Conservation (phyloP, 2,797 vertebrate genomes). For the Lycodopsis pacificus region DNA sequence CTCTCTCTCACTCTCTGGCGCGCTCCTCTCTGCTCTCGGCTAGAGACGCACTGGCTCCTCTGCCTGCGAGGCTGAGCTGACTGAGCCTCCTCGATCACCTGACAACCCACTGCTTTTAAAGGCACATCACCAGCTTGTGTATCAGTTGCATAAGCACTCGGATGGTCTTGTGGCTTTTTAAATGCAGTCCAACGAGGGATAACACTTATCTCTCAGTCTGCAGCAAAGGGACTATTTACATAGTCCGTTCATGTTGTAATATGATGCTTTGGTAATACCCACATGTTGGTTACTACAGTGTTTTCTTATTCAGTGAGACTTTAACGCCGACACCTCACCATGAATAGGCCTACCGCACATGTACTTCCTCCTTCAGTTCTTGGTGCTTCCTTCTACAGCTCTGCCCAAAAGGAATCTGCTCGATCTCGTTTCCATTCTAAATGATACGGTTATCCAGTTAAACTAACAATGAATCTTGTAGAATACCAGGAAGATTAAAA, state of each 20-base stretch:
- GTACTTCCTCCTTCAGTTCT: conserved; percentile 62
- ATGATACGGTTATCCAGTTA: background rate
- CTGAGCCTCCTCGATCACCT: conserved; percentile 84
- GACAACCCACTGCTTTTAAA: conserved; percentile 87
- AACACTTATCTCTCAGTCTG: conserved; percentile 4
- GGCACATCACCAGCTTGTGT: conserved; percentile 79
- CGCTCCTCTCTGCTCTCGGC: conserved; percentile 56
- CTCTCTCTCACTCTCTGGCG: conserved; percentile 59
- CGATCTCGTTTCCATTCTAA: background rate
- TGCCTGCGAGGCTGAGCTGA: conserved; percentile 76
- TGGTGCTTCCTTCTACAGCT: conserved; percentile 23
- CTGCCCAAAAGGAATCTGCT: conserved; percentile 18
- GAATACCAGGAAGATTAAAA: background rate
- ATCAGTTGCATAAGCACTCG: conserved; percentile 74
- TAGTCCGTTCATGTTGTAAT: background rate
- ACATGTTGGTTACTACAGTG: background rate
- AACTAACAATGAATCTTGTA: background rate
- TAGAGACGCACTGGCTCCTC: conserved; percentile 67
- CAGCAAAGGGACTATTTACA: background rate
- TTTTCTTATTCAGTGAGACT: background rate
- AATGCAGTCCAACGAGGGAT: conserved; percentile 20
- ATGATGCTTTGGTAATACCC: background rate
- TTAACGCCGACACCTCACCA: conserved; percentile 2
- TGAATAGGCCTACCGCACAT: conserved; percentile 7
- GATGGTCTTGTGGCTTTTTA: conserved; percentile 48